Evolutionary conservation across 1,140 invertebrate genomes (phyloP).

Genomic region (Drosophila arizonae): DNA sequence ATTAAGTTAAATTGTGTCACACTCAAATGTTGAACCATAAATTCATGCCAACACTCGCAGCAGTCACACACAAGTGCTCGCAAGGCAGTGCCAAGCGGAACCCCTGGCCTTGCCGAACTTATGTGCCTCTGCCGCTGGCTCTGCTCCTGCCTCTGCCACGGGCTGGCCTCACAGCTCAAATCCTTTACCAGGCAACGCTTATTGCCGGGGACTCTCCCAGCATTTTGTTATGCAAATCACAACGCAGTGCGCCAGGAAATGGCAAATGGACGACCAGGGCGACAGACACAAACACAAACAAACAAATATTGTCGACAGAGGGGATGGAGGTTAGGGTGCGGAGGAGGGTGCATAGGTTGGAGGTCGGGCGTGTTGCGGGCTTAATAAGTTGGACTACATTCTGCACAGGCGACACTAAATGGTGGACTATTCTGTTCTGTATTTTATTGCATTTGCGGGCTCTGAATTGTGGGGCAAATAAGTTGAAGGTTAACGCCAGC

Average conservation of each 20-base stretch:
- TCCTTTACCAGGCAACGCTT: slow-evolving; percentile 44
- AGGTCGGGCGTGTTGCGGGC: slow-evolving; percentile 30
- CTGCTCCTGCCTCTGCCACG: background rate
- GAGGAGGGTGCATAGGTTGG: too few relatives aligned
- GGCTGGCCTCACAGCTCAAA: slow-evolving; percentile 33
- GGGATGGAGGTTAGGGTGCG: too few relatives aligned
- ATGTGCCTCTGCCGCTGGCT: slow-evolving; percentile 42
- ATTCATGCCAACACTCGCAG: slow-evolving; percentile 67
- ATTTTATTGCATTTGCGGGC: slow-evolving; percentile 71
- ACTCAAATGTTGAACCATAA: slow-evolving; percentile 78
- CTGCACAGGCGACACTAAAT: slow-evolving; percentile 44
- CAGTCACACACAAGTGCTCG: slow-evolving; percentile 35
- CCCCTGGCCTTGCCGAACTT: slow-evolving; percentile 37
- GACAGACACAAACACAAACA: slow-evolving; percentile 16
- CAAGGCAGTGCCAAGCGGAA: slow-evolving; percentile 40
- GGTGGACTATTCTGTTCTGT: slow-evolving; percentile 49
- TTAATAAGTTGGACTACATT: slow-evolving; percentile 76
- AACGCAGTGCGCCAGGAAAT: slow-evolving; percentile 79
- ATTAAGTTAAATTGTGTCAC: slow-evolving; percentile 79
- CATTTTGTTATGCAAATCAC: slow-evolving; percentile 81
- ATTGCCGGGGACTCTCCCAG: slow-evolving; percentile 35
- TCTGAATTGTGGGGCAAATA: slow-evolving; percentile 4
- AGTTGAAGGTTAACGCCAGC: slow-evolving; percentile 38
- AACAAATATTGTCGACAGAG: slow-evolving; percentile 1
- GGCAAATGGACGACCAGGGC: slow-evolving; percentile 55